Percentiles rank a stretch among this genome's conserved stretches.
Evolutionary conservation across 2,113 vertebrate species (phyloP).

Genomic region (Leucopsar rothschildi): DNA sequence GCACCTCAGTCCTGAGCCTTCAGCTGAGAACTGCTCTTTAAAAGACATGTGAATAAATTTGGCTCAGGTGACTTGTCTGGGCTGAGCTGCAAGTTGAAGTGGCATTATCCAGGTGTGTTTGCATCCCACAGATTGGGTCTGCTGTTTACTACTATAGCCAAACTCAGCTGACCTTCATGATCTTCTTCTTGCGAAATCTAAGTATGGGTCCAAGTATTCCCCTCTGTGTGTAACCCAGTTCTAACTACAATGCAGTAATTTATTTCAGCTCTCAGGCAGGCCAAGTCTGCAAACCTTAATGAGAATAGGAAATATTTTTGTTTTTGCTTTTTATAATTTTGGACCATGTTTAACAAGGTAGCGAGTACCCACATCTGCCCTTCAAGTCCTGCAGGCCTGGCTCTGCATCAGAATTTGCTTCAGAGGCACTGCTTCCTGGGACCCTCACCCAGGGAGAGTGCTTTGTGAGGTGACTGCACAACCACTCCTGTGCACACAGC

Average conservation of each 20-base stretch:
- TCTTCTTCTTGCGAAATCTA: not conserved
- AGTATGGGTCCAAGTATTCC: not conserved
- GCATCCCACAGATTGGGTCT: not conserved
- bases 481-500: not conserved
- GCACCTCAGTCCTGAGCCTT: not conserved
- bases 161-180: not conserved
- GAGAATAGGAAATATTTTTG: not conserved
- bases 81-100: not conserved
- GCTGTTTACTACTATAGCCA: not conserved
- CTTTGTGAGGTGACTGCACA: too few species aligned
- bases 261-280: not conserved
- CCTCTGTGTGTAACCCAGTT: not conserved
- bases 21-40: not conserved
- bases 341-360: not conserved
- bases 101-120: not conserved
- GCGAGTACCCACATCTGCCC: not conserved
- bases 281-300: not conserved
- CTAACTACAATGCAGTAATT: not conserved
- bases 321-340: not conserved
- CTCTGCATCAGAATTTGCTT: not conserved
- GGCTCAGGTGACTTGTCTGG: not conserved
- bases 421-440: not conserved
- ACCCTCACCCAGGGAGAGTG: not conserved
- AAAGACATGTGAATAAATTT: not conserved
- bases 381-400: not conserved